A percentile compares a stretch with the other conserved stretches of the same genome.
These are phyloP conservation scores for Lithophane leautieri DNA, from an alignment of 2,888 invertebrate species.

Conservation along the genomic window DNA sequence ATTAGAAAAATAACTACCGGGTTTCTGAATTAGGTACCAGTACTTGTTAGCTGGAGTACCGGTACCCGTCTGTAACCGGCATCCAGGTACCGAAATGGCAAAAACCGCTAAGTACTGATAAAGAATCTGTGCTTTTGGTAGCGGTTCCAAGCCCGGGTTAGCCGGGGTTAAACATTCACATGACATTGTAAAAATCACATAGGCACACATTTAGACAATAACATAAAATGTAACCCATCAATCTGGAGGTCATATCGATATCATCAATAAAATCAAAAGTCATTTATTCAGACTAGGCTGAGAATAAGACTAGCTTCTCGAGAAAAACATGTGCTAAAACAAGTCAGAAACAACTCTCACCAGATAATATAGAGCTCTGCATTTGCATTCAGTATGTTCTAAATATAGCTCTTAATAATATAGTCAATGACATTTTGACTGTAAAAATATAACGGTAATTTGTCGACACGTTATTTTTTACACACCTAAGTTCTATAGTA, in stretches of 20 bases:
- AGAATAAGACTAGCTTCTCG: background rate
- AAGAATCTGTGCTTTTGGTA: no score
- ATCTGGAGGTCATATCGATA: background rate
- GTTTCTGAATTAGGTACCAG: no score
- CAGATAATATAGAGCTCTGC: background rate
- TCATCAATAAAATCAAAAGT: no score
- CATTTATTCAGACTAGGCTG: no score
- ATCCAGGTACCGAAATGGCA: no score
- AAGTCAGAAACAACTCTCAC: background rate
- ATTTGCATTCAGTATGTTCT: constrained; percentile 4
- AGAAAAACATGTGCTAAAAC: background rate
- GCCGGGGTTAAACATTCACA: no score
- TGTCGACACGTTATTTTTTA: constrained; percentile 4
- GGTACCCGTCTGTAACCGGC: no score
- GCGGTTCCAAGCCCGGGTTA: background rate
- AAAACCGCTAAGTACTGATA: no score
- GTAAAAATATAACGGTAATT: constrained; percentile 18
- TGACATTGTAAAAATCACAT: background rate
- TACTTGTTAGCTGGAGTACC: no score
- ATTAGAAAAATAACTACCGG: no score
- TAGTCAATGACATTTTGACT: constrained; percentile 36
- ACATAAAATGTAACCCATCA: background rate
- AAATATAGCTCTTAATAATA: constrained; percentile 1
- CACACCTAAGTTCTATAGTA: no score
- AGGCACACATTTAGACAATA: background rate